These are phyloP conservation scores for Nettapus auritus DNA, from an alignment of 2,113 vertebrate species.

Conservation along the genomic window DNA sequence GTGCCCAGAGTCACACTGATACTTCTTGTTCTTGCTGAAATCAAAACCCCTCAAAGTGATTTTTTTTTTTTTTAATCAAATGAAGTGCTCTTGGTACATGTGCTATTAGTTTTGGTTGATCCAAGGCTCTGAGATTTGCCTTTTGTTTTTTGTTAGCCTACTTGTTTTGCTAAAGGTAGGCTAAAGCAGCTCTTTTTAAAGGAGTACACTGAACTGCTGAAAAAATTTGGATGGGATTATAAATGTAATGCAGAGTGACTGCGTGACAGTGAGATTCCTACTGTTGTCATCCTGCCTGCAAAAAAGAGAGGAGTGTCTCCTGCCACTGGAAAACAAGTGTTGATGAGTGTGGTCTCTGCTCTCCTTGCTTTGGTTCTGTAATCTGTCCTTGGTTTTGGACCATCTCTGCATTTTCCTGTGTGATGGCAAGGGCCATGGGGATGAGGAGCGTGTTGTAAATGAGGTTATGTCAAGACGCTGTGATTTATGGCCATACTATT, in stretches of 20 bases:
- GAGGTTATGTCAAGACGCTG: neutral
- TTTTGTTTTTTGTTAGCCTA: neutral
- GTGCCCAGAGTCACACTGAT: neutral
- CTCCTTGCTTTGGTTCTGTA: neutral
- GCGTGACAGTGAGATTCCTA: neutral
- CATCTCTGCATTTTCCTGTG: neutral
- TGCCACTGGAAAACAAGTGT: neutral
- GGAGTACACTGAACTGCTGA: neutral
- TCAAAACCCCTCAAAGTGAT: neutral
- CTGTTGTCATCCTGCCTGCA: neutral
- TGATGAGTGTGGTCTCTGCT: neutral
- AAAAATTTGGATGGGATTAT: neutral
- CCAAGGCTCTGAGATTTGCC: neutral
- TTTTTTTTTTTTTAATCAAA: neutral
- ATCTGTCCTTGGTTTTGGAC: neutral
- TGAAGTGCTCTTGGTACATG: neutral
- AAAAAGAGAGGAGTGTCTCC: neutral
- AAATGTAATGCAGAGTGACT: neutral
- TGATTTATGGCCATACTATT: neutral
- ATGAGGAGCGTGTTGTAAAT: neutral
- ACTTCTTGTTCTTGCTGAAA: neutral
- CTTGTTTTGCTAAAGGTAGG: neutral
- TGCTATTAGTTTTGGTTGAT: neutral
- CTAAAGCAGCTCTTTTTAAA: neutral
- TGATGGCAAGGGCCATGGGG: neutral